Evolutionary conservation across 1,140 invertebrate genomes (phyloP), one percentile per base, ranked within the genome.

Genomic region (Hypothenemus hampei): DNA sequence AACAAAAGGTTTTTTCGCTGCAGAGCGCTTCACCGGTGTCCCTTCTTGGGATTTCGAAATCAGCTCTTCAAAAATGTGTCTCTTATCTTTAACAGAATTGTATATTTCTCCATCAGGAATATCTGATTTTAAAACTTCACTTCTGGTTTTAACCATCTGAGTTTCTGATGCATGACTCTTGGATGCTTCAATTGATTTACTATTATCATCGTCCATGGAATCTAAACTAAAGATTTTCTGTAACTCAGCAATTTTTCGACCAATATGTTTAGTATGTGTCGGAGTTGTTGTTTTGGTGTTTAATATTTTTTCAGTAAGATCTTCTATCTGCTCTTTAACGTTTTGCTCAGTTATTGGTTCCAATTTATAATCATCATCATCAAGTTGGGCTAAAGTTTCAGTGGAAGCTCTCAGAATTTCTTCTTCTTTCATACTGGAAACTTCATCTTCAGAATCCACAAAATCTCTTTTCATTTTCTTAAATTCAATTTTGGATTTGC

Each of bases 41-140:
- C 48, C 44, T 57, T 69, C 68, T 16, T 55, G 57, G 0, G 69
- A 65, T 60, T 61, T 67, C 4, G 61, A 66, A 20, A 67, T 69
- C 21, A 71, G 41, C 64, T 79, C 76, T 55, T 77, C 78, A 53
- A 78, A 80, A 65, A 78, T 76, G 24, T 74, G 69, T 71, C 78
- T 76, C 4, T 76, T 71, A 60, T 79, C 76, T 69, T 75, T 77
- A 1, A 79, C 70, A 20, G 69, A 71, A 45, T 68, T 67, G 11
- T 55, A 59, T 37, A 62, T 52, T 51, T 73, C 58, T 23, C 58
- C 55, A n/a, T 54, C 47, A 18, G 44, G 40, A 21, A 41, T 24
- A 44, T 36, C 48, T 23, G 35, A 16, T 29, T 58, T 60, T 21
- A n/a, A 22, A 22, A n/a, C 19, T 8, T 20, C 19, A 43, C 11